phyloP scores from a whole-genome alignment of 2,888 invertebrate genomes.

The Drosophila algonquin region DNA sequence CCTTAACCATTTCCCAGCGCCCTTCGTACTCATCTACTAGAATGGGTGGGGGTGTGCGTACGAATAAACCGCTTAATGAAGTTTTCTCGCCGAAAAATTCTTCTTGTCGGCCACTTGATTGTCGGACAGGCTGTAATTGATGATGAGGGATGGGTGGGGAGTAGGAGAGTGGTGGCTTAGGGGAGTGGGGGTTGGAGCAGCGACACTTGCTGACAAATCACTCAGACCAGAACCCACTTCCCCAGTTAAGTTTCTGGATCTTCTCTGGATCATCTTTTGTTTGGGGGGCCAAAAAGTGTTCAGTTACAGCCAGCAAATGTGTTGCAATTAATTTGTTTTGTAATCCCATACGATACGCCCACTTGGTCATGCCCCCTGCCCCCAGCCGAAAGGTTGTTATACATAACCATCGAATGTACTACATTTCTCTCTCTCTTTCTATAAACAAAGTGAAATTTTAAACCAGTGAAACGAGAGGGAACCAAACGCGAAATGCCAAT shows the following conservation, averaged over 20 bases:
- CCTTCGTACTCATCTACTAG: neutral
- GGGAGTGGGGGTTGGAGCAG: slow-evolving; percentile 15
- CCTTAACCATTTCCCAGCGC: neutral
- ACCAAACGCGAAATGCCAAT: too few species aligned
- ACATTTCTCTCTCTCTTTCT: slow-evolving; percentile 17
- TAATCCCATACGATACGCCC: slow-evolving; percentile 45
- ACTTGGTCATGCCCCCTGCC: slow-evolving; percentile 4
- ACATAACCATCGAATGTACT: slow-evolving; percentile 46
- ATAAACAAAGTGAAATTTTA: slow-evolving; percentile 29
- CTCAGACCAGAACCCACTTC: slow-evolving; percentile 46
- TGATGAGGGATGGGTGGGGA: slow-evolving; percentile 35
- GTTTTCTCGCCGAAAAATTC: slow-evolving; percentile 57
- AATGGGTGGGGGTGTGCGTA: too few species aligned
- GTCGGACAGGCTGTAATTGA: slow-evolving; percentile 67
- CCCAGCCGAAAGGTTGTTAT: neutral
- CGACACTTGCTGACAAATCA: slow-evolving; percentile 71
- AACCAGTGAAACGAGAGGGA: slow-evolving; percentile 25
- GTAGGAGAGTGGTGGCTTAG: neutral
- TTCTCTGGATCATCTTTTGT: slow-evolving; percentile 20
- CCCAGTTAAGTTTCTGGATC: slow-evolving; percentile 48
- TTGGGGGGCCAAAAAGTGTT: neutral
- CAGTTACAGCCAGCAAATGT: slow-evolving; percentile 35
- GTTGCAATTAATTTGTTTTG: slow-evolving; percentile 49
- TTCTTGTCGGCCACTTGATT: slow-evolving; percentile 56
- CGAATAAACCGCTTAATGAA: slow-evolving; percentile 70